Conservation (phyloP, 1,140 invertebrate genomes). For the Plutomurus gul region DNA sequence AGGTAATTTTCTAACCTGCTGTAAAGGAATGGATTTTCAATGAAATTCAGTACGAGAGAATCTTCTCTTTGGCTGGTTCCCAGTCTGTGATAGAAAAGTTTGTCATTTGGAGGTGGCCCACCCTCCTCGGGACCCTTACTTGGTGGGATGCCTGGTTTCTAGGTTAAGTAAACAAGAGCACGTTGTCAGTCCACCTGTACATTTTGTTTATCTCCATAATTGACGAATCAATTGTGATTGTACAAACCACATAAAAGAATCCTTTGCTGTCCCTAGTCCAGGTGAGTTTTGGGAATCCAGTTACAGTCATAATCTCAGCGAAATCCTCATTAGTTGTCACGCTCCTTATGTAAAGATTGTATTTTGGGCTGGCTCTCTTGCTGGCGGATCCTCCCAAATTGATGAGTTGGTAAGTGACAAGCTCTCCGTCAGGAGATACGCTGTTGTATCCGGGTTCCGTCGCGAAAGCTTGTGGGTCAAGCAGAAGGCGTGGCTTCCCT, state of each 20-base stretch:
- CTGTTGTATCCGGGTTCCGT: background rate
- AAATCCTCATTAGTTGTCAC: constrained; percentile 81
- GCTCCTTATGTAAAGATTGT: constrained; percentile 81
- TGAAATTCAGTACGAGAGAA: constrained; percentile 56
- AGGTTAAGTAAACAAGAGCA: background rate
- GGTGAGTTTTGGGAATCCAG: constrained; percentile 86
- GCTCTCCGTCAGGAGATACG: constrained; percentile 63
- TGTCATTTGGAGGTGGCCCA: constrained; percentile 61
- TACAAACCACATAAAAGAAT: constrained; percentile 79
- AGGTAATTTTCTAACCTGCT: background rate
- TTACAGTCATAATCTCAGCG: constrained; percentile 82
- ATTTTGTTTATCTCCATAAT: no score
- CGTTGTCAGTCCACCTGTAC: no score
- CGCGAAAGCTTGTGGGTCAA: background rate
- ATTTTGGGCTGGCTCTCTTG: constrained; percentile 93
- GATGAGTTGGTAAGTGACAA: constrained; percentile 82
- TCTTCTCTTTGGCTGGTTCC: constrained; percentile 25
- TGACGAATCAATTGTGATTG: no score
- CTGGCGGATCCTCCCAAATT: constrained; percentile 59
- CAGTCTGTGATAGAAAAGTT: constrained; percentile 63
- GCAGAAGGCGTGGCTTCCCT: background rate
- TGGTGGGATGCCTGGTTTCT: background rate
- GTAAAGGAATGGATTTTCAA: constrained; percentile 51
- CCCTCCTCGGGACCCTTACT: background rate
- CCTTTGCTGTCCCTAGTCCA: constrained; percentile 96